Percentiles rank a stretch among this genome's conserved stretches.
Evolutionary conservation across 2,113 vertebrate genomes (phyloP).

Genomic region (Tupaia chinensis): DNA sequence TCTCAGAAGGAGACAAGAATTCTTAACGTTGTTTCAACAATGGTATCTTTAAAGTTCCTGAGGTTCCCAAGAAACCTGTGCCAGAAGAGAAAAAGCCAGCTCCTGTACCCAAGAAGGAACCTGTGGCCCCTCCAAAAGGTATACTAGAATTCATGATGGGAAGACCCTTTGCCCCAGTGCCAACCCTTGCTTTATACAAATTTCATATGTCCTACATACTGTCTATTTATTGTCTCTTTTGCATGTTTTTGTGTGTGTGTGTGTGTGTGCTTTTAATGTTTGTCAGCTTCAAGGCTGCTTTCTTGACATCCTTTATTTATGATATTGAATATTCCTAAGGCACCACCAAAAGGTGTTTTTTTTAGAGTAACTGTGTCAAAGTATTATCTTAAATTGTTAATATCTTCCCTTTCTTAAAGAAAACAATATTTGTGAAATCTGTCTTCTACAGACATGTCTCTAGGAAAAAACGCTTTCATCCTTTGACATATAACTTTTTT

Average conservation of each 20-base stretch:
- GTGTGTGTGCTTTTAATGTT: background rate
- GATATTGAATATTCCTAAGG: background rate
- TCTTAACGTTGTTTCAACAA: conserved; percentile 74
- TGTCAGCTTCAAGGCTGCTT: background rate
- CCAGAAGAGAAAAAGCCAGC: conserved; percentile 88
- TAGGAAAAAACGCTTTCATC: background rate
- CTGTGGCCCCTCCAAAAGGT: conserved; percentile 87
- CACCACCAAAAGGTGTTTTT: background rate
- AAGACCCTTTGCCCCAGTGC: background rate
- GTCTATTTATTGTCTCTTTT: background rate
- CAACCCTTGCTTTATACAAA: background rate
- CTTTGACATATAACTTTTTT: background rate
- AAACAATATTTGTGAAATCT: conserved; percentile 51
- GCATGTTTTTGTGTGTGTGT: background rate
- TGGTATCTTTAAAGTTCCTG: conserved; percentile 88
- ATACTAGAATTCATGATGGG: conserved; percentile 60
- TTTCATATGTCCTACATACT: background rate
- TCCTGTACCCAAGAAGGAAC: conserved; percentile 85
- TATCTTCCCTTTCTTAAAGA: conserved; percentile 7
- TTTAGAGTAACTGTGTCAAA: conserved; percentile 18
- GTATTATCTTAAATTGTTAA: conserved; percentile 12
- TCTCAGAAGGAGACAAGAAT: conserved; percentile 45
- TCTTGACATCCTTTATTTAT: conserved; percentile 30
- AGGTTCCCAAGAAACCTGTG: conserved; percentile 87
- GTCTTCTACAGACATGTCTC: background rate